Conservation (phyloP, 2,888 invertebrate species). For the Nowickia ferox region DNA sequence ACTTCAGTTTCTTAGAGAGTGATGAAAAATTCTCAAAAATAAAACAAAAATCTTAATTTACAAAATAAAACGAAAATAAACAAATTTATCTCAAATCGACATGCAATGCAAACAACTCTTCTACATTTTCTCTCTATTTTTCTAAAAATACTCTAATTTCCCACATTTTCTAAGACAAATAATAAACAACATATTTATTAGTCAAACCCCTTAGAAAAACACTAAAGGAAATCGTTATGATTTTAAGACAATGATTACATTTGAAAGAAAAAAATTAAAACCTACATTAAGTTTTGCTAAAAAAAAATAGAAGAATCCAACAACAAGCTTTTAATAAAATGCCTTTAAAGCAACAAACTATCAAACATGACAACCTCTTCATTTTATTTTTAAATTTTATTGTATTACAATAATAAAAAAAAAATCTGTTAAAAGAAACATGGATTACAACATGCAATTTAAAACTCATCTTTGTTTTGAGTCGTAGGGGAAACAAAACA, state of each 20-base stretch:
- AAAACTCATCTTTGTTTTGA: conserved; percentile 53
- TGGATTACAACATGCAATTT: conserved; percentile 69
- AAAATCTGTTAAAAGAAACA: conserved; percentile 37
- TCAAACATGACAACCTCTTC: conserved; percentile 67
- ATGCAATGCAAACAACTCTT: conserved; percentile 55
- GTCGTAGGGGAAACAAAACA: background rate
- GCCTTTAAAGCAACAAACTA: conserved; percentile 37
- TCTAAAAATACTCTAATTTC: conserved; percentile 66
- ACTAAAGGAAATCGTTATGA: conserved; percentile 56
- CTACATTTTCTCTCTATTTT: conserved; percentile 16
- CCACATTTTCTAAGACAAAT: conserved; percentile 61
- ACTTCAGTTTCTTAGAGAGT: background rate
- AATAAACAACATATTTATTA: conserved; percentile 54
- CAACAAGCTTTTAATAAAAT: conserved; percentile 36
- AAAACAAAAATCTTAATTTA: conserved; percentile 24
- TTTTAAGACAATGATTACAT: conserved; percentile 60
- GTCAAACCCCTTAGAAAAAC: conserved; percentile 4
- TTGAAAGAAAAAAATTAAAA: conserved; percentile 7
- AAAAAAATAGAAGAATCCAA: conserved; percentile 13
- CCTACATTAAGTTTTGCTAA: conserved; percentile 1
- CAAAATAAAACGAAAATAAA: conserved; percentile 15
- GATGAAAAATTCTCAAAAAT: conserved; percentile 15
- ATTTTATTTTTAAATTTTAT: conserved; percentile 30
- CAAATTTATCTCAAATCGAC: conserved; percentile 64
- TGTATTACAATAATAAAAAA: conserved; percentile 30